Percentiles rank a stretch among this genome's conserved stretches.
Evolutionary conservation across 2,797 vertebrate genomes (phyloP).

Genomic region (Gambelia wislizenii): DNA sequence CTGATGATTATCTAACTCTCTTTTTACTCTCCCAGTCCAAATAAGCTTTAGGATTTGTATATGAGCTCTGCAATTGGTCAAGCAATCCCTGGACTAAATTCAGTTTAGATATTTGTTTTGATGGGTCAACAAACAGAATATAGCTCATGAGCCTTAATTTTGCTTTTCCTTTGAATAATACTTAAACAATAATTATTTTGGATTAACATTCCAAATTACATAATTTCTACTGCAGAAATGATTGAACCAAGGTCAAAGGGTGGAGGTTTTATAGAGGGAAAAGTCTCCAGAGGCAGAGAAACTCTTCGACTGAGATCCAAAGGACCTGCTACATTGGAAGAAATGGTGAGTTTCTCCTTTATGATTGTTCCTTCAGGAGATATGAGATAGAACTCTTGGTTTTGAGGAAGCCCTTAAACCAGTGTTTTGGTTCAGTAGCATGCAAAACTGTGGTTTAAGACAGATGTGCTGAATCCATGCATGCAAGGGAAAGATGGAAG

Average conservation of each 20-base stretch:
- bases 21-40: too few relatives aligned
- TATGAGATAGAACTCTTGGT: neutral
- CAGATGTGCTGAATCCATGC: neutral
- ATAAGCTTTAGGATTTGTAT: neutral
- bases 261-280: slow-evolving; percentile 81
- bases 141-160: neutral
- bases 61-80: slow-evolving; percentile 7
- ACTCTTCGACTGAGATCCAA: slow-evolving; percentile 92
- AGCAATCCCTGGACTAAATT: neutral
- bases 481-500: neutral
- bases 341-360: slow-evolving; percentile 81
- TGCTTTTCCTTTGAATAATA: rapidly evolving
- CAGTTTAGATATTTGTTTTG: neutral
- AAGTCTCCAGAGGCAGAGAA: slow-evolving; percentile 85
- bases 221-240: slow-evolving; percentile 83
- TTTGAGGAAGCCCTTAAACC: neutral
- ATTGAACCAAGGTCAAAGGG: slow-evolving; percentile 89
- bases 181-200: slow-evolving; percentile 10
- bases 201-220: neutral
- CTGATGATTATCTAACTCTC: too few relatives aligned
- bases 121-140: neutral
- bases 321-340: slow-evolving; percentile 92
- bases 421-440: neutral
- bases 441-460: neutral
- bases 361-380: neutral